These are phyloP conservation scores for Eilema sororculum DNA, from an alignment of 2,888 invertebrate genomes.

Conservation along the genomic window DNA sequence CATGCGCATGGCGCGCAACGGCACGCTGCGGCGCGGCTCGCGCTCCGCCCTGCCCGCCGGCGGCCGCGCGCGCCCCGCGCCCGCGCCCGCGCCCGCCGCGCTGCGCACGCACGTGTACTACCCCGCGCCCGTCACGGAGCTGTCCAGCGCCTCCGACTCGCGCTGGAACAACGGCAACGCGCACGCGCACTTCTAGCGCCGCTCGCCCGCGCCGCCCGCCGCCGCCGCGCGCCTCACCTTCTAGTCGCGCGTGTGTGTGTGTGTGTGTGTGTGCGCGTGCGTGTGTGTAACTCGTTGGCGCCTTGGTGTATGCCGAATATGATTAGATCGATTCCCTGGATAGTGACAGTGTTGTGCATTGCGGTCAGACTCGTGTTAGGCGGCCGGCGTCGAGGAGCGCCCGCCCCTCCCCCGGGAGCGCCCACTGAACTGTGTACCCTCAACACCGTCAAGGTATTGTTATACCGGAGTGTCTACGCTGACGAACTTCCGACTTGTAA, in stretches of 20 bases:
- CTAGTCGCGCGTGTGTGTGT: not conserved
- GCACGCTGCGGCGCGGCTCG: slow-evolving; percentile 69
- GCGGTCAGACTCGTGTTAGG: not conserved
- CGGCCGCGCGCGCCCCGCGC: slow-evolving; percentile 51
- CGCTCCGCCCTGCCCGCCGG: slow-evolving; percentile 35
- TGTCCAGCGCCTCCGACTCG: slow-evolving; percentile 49
- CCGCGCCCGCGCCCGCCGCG: slow-evolving; percentile 30
- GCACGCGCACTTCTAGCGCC: slow-evolving; percentile 62
- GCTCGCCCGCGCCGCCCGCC: slow-evolving; percentile 29
- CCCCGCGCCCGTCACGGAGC: slow-evolving; percentile 67
- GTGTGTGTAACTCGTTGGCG: not conserved
- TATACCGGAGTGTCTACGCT: not conserved
- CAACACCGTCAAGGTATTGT: slow-evolving; percentile 6
- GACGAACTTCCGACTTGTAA: slow-evolving; percentile 2
- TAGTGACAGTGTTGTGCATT: not conserved
- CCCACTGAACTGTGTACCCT: not conserved
- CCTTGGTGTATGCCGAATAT: not conserved
- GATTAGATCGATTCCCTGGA: not conserved
- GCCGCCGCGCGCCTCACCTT: slow-evolving; percentile 18
- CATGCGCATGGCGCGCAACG: slow-evolving; percentile 86
- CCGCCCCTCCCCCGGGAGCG: not conserved
- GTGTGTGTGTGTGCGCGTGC: not conserved
- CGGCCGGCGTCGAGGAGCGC: not conserved
- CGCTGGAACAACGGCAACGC: slow-evolving; percentile 66
- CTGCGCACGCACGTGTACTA: slow-evolving; percentile 41